A percentile compares a stretch with the other conserved stretches of the same genome.
phyloP scores from a whole-genome alignment of 2,888 invertebrate species.

The Polydrusus pterygomalis region DNA sequence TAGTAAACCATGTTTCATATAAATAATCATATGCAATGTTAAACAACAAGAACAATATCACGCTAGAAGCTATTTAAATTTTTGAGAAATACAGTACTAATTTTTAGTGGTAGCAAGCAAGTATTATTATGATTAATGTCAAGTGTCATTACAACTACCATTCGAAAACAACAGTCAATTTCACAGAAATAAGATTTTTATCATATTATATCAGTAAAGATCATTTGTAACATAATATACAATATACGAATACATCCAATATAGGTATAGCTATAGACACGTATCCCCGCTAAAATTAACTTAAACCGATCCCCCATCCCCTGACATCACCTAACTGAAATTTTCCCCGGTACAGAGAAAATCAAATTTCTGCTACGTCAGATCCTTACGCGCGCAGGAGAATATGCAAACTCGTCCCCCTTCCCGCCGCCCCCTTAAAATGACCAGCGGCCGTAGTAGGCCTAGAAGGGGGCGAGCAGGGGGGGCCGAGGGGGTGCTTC shows the following conservation, averaged over 20 bases:
- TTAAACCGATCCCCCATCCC: constrained; percentile 41
- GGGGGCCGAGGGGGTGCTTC: constrained; percentile 53
- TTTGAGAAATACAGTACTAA: too few species aligned
- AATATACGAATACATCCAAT: neutral
- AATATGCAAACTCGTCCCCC: constrained; percentile 70
- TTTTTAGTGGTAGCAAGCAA: too few species aligned
- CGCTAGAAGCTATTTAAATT: too few species aligned
- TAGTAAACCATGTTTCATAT: too few species aligned
- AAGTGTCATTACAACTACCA: too few species aligned
- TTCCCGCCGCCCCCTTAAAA: constrained; percentile 69
- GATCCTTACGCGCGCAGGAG: constrained; percentile 57
- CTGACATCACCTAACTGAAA: constrained; percentile 44
- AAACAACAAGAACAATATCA: too few species aligned
- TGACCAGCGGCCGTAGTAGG: constrained; percentile 72
- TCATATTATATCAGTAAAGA: neutral
- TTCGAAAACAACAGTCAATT: too few species aligned
- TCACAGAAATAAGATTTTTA: neutral
- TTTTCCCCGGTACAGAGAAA: constrained; percentile 48
- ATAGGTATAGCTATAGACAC: constrained; percentile 6
- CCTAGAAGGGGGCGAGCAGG: constrained; percentile 71
- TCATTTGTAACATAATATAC: neutral
- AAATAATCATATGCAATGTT: too few species aligned
- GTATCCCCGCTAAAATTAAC: constrained; percentile 46
- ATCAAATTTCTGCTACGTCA: constrained; percentile 57
- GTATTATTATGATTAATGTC: too few species aligned